phyloP scores from a whole-genome alignment of 1,140 invertebrate species.

The Drosophila equinoxialis region DNA sequence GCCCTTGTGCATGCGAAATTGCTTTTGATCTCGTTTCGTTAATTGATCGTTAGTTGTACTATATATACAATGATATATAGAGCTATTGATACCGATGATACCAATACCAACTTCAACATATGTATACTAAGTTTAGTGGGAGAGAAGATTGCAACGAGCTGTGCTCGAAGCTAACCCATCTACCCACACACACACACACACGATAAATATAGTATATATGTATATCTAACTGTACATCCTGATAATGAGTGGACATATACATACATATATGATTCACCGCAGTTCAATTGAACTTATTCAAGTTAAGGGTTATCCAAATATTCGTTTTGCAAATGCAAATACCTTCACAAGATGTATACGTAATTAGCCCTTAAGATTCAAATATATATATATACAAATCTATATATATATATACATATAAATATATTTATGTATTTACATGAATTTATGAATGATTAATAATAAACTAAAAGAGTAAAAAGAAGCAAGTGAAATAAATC shows the following conservation, averaged over 20 bases:
- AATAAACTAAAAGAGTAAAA: background rate
- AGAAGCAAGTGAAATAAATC: background rate
- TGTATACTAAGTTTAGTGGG: conserved; percentile 43
- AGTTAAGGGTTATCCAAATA: conserved; percentile 52
- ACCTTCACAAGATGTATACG: conserved; percentile 82
- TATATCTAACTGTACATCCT: conserved; percentile 5
- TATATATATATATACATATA: conserved; percentile 40
- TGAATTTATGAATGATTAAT: conserved; percentile 60
- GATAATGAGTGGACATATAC: background rate
- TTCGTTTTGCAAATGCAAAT: conserved; percentile 25
- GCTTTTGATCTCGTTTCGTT: conserved; percentile 78
- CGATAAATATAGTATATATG: conserved; percentile 2
- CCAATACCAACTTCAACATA: conserved; percentile 40
- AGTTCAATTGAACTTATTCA: conserved; percentile 57
- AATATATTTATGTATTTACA: conserved; percentile 54
- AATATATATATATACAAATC: conserved; percentile 37
- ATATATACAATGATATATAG: conserved; percentile 20
- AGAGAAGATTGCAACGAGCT: conserved; percentile 48
- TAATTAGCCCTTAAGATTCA: conserved; percentile 77
- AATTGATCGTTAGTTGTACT: conserved; percentile 66
- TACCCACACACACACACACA: background rate
- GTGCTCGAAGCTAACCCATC: conserved; percentile 49
- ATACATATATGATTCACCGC: conserved; percentile 11
- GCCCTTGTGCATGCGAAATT: conserved; percentile 52
- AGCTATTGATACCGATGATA: conserved; percentile 44